These are phyloP conservation scores for Tromatobia lineatoria DNA, from an alignment of 2,888 invertebrate genomes.

Conservation along the genomic window DNA sequence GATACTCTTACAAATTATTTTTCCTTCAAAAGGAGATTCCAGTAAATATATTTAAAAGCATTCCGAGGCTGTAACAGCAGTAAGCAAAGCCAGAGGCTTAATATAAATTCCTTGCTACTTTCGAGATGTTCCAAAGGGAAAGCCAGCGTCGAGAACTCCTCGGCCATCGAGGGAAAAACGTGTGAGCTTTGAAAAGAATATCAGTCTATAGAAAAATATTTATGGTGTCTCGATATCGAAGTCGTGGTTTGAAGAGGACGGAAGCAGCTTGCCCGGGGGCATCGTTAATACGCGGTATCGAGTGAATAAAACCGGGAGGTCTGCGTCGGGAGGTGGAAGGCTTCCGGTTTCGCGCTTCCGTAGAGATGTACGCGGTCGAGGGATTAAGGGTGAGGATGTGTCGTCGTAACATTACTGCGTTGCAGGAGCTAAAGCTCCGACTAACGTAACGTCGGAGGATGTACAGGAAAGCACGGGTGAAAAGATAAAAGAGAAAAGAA, in stretches of 20 bases:
- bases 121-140: slow-evolving; percentile 24
- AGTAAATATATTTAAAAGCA: background rate
- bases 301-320: slow-evolving; percentile 41
- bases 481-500: slow-evolving; percentile 23
- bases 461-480: slow-evolving; percentile 60
- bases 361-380: slow-evolving; percentile 34
- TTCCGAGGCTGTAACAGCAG: background rate
- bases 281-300: slow-evolving; percentile 63
- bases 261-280: slow-evolving; percentile 56
- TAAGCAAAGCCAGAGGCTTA: slow-evolving; percentile 22
- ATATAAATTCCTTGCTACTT: background rate
- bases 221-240: slow-evolving; percentile 52
- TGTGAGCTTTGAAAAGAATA: slow-evolving; percentile 50
- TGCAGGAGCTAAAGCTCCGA: slow-evolving; percentile 28
- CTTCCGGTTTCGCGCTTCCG: slow-evolving; percentile 67
- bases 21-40: background rate
- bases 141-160: slow-evolving; percentile 20
- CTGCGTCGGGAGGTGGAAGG: slow-evolving; percentile 44
- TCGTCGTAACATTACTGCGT: slow-evolving; percentile 45
- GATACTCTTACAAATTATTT: background rate
- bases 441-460: slow-evolving; percentile 52
- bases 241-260: slow-evolving; percentile 21
- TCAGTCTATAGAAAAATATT: slow-evolving; percentile 55
- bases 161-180: slow-evolving; percentile 12
- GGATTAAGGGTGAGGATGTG: slow-evolving; percentile 58